Conservation (phyloP, 2,888 invertebrate species). For the Pterobdella sp. region DNA sequence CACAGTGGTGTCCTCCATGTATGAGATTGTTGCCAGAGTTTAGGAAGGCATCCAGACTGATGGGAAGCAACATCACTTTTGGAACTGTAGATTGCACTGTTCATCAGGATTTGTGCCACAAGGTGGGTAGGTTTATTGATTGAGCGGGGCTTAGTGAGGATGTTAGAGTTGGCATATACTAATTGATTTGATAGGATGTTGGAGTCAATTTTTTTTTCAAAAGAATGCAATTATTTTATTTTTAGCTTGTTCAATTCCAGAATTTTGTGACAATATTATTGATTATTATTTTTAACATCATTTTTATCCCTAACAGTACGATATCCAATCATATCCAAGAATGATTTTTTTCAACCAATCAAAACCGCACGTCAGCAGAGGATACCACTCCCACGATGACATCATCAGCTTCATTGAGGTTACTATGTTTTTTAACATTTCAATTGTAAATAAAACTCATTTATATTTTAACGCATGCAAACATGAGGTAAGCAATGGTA, state of each 20-base stretch:
- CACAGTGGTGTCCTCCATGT: slow-evolving; percentile 68
- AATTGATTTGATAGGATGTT: background rate
- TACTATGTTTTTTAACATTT: too few species aligned
- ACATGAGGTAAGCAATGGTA: background rate
- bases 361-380: slow-evolving; percentile 56
- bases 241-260: too few species aligned
- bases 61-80: slow-evolving; percentile 52
- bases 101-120: slow-evolving; percentile 57
- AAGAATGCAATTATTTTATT: background rate
- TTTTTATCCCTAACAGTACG: slow-evolving; percentile 51
- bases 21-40: slow-evolving; percentile 63
- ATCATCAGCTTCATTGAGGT: slow-evolving; percentile 63
- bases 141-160: background rate
- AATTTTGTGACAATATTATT: too few species aligned
- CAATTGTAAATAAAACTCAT: background rate
- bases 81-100: slow-evolving; percentile 65
- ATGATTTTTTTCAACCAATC: slow-evolving; percentile 61
- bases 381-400: slow-evolving; percentile 57
- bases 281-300: slow-evolving; percentile 1
- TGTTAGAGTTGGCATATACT: background rate
- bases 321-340: slow-evolving; percentile 64
- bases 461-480: background rate
- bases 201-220: background rate
- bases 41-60: slow-evolving; percentile 55
- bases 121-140: slow-evolving; percentile 13